These are phyloP conservation scores for Nasonia oneida DNA, from an alignment of 2,888 invertebrate genomes.

Conservation along the genomic window DNA sequence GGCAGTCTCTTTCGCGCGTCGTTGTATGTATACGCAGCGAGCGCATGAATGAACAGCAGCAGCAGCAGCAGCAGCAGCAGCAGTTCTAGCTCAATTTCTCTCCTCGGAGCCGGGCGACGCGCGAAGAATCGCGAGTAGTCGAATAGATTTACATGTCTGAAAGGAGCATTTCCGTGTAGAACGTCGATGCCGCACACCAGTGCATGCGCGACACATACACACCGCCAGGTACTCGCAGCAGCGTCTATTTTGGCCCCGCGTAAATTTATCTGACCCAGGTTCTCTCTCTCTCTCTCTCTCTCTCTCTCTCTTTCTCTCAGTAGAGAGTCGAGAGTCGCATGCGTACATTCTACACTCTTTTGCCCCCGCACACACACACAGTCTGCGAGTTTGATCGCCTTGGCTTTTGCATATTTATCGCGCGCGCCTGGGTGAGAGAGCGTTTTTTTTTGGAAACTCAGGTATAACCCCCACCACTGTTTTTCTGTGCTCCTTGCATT, in stretches of 20 bases:
- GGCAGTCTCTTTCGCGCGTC: background rate
- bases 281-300: background rate
- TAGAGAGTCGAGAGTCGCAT: background rate
- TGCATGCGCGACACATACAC: background rate
- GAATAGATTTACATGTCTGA: conserved; percentile 72
- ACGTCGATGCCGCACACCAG: conserved; percentile 26
- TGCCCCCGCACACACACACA: background rate
- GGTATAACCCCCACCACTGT: too few species aligned
- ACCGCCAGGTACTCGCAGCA: background rate
- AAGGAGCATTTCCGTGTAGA: conserved; percentile 56
- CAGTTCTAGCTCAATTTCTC: background rate
- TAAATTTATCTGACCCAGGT: conserved; percentile 57
- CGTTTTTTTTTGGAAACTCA: background rate
- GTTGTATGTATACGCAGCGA: too few species aligned
- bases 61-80: background rate
- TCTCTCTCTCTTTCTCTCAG: background rate
- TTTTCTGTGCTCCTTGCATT: background rate
- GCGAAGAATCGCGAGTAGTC: conserved; percentile 24
- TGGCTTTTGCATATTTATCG: conserved; percentile 44
- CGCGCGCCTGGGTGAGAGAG: background rate
- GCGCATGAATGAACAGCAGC: background rate
- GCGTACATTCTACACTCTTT: background rate
- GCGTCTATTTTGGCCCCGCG: conserved; percentile 51
- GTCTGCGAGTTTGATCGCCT: conserved; percentile 16
- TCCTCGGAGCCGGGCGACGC: background rate